Evolutionary conservation across 1,140 invertebrate species (phyloP).

Genomic region (Drosophila guanche): DNA sequence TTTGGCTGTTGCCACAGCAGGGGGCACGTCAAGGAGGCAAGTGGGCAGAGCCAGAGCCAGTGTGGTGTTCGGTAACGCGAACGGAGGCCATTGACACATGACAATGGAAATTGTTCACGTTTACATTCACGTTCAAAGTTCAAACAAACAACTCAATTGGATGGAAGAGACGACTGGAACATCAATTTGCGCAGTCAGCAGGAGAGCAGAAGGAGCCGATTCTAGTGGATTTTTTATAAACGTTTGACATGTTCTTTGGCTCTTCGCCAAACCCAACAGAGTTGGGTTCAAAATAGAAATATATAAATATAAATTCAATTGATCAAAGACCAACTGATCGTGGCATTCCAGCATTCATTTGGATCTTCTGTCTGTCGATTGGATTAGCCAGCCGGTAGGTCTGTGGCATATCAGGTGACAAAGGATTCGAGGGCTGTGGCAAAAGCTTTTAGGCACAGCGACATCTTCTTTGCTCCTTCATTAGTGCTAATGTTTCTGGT

Average conservation of each 20-base stretch:
- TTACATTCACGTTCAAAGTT: constrained; percentile 14
- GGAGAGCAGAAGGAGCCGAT: too few relatives aligned
- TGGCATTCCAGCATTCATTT: too few relatives aligned
- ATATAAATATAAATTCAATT: too few relatives aligned
- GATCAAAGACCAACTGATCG: too few relatives aligned
- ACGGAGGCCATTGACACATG: constrained; percentile 52
- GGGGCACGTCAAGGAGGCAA: constrained; percentile 5
- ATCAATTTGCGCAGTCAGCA: too few relatives aligned
- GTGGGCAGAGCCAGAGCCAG: not conserved
- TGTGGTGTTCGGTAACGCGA: constrained; percentile 9
- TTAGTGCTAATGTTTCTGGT: constrained; percentile 2
- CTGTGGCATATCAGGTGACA: constrained; percentile 25
- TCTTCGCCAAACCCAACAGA: too few relatives aligned
- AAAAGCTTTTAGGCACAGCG: constrained; percentile 8
- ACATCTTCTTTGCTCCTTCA: constrained; percentile 1
- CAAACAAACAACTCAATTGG: constrained; percentile 35
- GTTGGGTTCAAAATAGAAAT: too few relatives aligned
- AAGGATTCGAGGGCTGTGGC: constrained; percentile 12
- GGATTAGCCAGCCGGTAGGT: constrained; percentile 9
- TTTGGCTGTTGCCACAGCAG: constrained; percentile 46
- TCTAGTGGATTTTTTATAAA: too few relatives aligned
- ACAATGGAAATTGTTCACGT: constrained; percentile 41
- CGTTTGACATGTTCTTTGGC: too few relatives aligned
- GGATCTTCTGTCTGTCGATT: not conserved
- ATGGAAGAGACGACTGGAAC: constrained; percentile 15